Conservation (phyloP, 2,113 vertebrate species). For the Lethenteron camtschaticum region DNA sequence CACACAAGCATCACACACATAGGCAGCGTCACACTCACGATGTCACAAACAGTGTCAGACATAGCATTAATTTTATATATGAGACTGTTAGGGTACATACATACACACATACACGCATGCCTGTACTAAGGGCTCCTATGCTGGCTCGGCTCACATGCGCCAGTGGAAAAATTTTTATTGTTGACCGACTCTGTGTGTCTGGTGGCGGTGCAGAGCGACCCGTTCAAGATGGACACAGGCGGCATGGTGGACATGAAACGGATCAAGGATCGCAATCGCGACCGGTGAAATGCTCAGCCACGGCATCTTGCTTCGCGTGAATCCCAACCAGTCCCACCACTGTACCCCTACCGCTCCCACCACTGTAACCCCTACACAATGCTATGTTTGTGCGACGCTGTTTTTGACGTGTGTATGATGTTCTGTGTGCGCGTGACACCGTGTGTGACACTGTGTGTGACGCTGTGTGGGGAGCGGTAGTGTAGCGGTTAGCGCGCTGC, state of each 20-base stretch:
- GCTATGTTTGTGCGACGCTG: too few relatives aligned
- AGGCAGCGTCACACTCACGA: not conserved
- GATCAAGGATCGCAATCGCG: constrained; percentile 64
- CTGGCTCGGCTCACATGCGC: not conserved
- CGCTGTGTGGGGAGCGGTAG: too few relatives aligned
- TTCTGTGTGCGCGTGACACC: not conserved
- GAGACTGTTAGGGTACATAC: not conserved
- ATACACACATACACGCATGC: not conserved
- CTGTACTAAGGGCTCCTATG: not conserved
- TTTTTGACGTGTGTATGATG: not conserved
- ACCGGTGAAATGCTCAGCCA: constrained; percentile 31
- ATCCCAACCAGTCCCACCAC: too few relatives aligned
- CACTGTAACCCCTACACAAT: too few relatives aligned
- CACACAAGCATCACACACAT: constrained; percentile 1
- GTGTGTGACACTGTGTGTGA: not conserved
- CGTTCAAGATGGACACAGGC: constrained; percentile 76
- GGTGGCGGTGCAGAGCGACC: constrained; percentile 42
- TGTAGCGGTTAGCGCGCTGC: too few relatives aligned
- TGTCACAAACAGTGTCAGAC: not conserved
- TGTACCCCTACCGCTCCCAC: too few relatives aligned
- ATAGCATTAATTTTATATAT: not conserved
- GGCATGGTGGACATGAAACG: constrained; percentile 97
- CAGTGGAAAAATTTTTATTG: not conserved
- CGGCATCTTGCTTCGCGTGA: not conserved
- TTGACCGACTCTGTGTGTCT: not conserved